Percentiles rank a stretch among this genome's conserved stretches.
Conservation (phyloP, 1,140 invertebrate genomes). For the Brachionus rotundiformis region DNA sequence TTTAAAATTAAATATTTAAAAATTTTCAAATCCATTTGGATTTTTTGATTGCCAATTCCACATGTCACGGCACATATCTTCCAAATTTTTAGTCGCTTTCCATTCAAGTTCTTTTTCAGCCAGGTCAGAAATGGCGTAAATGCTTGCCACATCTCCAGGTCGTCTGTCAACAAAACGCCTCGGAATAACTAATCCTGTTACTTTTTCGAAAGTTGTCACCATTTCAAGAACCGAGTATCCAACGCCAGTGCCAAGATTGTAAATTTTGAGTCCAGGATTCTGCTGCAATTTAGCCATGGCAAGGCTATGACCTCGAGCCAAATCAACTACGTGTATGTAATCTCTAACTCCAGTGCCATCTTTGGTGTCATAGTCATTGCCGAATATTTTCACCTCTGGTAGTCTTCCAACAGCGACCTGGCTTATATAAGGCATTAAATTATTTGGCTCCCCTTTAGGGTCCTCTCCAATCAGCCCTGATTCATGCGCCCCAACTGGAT, state of each 20-base stretch:
- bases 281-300: slow-evolving; percentile 74
- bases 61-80: slow-evolving; percentile 84
- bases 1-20: background rate
- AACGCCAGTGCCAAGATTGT: slow-evolving; percentile 92
- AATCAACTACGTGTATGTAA: slow-evolving; percentile 95
- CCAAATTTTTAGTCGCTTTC: slow-evolving; percentile 74
- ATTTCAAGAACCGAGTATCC: slow-evolving; percentile 91
- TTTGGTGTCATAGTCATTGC: slow-evolving; percentile 85
- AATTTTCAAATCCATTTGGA: background rate
- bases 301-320: slow-evolving; percentile 86
- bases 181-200: slow-evolving; percentile 58
- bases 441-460: background rate
- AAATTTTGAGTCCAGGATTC: slow-evolving; percentile 70
- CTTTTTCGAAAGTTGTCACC: slow-evolving; percentile 77
- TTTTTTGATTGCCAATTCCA: slow-evolving; percentile 83
- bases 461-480: slow-evolving; percentile 68
- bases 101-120: slow-evolving; percentile 79
- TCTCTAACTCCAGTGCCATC: slow-evolving; percentile 98
- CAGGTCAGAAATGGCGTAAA: slow-evolving; percentile 78
- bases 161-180: slow-evolving; percentile 70
- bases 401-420: slow-evolving; percentile 83
- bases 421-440: slow-evolving; percentile 45
- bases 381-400: slow-evolving; percentile 79
- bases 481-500: slow-evolving; percentile 93
- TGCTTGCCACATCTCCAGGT: slow-evolving; percentile 79